Evolutionary conservation across 2,113 vertebrate species (phyloP).

Genomic region (Hydropotes inermis): DNA sequence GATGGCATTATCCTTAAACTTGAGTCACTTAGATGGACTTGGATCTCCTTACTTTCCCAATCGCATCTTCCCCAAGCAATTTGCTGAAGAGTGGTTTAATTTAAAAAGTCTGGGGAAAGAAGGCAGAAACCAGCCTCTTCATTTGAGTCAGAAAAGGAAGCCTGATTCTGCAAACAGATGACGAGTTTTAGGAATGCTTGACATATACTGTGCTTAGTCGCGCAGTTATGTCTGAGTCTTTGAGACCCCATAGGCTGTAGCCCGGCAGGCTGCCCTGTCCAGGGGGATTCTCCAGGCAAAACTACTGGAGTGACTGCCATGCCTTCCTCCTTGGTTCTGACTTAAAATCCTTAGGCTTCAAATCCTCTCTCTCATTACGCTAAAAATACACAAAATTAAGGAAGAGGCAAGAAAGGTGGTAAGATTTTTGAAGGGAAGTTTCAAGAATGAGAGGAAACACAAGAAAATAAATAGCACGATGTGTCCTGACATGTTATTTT

Average conservation of each 20-base stretch:
- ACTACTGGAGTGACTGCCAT: not conserved
- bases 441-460: not conserved
- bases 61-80: not conserved
- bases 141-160: not conserved
- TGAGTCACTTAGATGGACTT: too few relatives aligned
- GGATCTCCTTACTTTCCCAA: not conserved
- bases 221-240: not conserved
- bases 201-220: not conserved
- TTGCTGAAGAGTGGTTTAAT: not conserved
- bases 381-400: not conserved
- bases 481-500: not conserved
- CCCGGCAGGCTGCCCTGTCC: not conserved
- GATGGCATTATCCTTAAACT: not conserved
- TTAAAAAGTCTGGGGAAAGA: not conserved
- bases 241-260: not conserved
- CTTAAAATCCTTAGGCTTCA: not conserved
- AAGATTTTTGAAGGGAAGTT: not conserved
- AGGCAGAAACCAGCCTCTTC: not conserved
- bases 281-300: not conserved
- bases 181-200: not conserved
- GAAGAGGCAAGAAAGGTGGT: not conserved
- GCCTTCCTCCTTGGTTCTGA: not conserved
- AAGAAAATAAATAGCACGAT: not conserved
- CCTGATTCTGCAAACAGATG: not conserved
- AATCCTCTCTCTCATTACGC: not conserved